phyloP scores from a whole-genome alignment of 2,888 invertebrate species.

The Stenoptilia bipunctidactyla region DNA sequence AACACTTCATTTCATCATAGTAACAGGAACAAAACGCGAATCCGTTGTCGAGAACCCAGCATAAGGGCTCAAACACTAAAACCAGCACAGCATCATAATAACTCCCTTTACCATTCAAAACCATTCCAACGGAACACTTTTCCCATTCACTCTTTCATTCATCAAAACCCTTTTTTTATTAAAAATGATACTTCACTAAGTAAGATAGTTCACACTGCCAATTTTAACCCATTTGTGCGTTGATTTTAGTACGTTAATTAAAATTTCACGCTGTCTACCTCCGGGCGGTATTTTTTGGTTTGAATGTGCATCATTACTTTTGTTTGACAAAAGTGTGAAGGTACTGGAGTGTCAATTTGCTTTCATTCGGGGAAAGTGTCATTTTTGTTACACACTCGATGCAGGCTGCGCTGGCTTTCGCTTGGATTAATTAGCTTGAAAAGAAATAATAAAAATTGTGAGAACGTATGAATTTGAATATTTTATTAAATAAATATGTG shows the following conservation, averaged over 20 bases:
- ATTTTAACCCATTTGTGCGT: slow-evolving; percentile 34
- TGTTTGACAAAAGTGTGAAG: slow-evolving; percentile 66
- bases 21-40: slow-evolving; percentile 31
- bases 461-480: too few relatives aligned
- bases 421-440: too few relatives aligned
- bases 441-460: too few relatives aligned
- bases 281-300: slow-evolving; percentile 23
- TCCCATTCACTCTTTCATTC: slow-evolving; percentile 45
- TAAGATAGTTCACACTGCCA: slow-evolving; percentile 53
- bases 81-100: neutral
- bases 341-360: slow-evolving; percentile 12
- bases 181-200: slow-evolving; percentile 51
- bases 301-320: slow-evolving; percentile 34
- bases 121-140: slow-evolving; percentile 34
- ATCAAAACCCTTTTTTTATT: slow-evolving; percentile 32
- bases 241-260: slow-evolving; percentile 59
- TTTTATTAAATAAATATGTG: too few relatives aligned
- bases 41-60: slow-evolving; percentile 4
- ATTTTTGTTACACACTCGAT: slow-evolving; percentile 29
- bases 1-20: too few relatives aligned
- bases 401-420: too few relatives aligned
- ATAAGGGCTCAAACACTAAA: slow-evolving; percentile 4
- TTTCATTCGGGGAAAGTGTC: slow-evolving; percentile 23
- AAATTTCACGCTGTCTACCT: slow-evolving; percentile 47
- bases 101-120: slow-evolving; percentile 30